Evolutionary conservation across 2,113 vertebrate species (phyloP).

Genomic region (Garra rufa): DNA sequence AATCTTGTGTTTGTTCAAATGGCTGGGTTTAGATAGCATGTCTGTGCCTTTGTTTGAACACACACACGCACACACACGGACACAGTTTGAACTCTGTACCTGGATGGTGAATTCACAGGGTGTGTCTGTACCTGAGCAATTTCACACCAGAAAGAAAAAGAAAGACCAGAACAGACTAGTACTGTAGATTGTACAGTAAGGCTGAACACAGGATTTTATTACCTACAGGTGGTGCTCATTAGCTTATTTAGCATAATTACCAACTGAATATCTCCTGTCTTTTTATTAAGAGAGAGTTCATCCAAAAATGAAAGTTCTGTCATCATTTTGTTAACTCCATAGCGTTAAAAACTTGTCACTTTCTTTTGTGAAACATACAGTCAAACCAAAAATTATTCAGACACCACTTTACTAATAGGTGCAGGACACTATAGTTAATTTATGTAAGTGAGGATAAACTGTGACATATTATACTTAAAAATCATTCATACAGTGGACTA

Average conservation of each 20-base stretch:
- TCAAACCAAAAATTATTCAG: too few species aligned
- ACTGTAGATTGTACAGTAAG: not conserved
- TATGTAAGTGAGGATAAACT: too few species aligned
- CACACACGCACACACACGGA: not conserved
- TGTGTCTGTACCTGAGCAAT: slow-evolving; percentile 9
- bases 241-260: not conserved
- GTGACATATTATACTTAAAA: too few species aligned
- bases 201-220: not conserved
- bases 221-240: not conserved
- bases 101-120: slow-evolving; percentile 17
- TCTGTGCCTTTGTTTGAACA: slow-evolving; percentile 11
- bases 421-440: too few species aligned
- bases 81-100: slow-evolving; percentile 11
- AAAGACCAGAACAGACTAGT: not conserved
- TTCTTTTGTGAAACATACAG: too few species aligned
- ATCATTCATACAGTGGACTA: too few species aligned
- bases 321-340: not conserved
- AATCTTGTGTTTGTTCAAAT: not conserved
- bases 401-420: too few species aligned
- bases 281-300: not conserved
- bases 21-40: not conserved
- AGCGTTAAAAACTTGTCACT: not conserved
- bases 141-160: slow-evolving; percentile 1
- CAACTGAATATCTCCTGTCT: not conserved
- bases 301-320: not conserved